Evolutionary conservation across 2,113 vertebrate genomes (phyloP).

Genomic region (Aegithalos caudatus): DNA sequence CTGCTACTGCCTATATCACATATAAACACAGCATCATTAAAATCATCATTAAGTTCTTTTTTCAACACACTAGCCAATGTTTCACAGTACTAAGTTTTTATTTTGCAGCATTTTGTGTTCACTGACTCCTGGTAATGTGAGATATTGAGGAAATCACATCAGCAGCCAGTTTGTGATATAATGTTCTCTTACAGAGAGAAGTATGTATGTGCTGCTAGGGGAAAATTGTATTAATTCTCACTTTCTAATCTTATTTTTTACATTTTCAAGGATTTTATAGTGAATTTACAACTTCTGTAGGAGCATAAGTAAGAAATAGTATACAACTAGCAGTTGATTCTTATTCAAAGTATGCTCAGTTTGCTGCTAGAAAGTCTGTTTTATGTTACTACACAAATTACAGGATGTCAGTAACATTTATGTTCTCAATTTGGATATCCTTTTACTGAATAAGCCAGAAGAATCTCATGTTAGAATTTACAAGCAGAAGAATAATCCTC

Average conservation of each 20-base stretch:
- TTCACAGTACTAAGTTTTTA: not conserved
- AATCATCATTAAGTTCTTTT: not conserved
- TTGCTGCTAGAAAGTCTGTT: not conserved
- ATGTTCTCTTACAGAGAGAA: not conserved
- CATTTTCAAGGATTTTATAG: not conserved
- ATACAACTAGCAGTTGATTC: not conserved
- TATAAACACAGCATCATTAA: not conserved
- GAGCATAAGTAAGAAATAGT: not conserved
- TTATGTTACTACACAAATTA: slow-evolving; percentile 17
- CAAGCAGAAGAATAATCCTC: not conserved
- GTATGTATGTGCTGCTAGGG: not conserved
- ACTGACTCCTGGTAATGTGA: not conserved
- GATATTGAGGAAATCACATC: not conserved
- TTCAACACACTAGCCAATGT: not conserved
- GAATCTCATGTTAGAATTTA: not conserved
- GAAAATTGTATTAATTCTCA: not conserved
- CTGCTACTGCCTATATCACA: not conserved
- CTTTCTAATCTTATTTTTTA: not conserved
- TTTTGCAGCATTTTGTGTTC: not conserved
- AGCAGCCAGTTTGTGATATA: not conserved
- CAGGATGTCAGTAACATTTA: slow-evolving; percentile 4
- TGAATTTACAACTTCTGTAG: not conserved
- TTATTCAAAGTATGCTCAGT: not conserved
- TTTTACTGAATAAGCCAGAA: not conserved
- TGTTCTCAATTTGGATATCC: not conserved